Base-by-base conservation (phyloP, 1,140 invertebrate species). In the Bombus confusus region DNA sequence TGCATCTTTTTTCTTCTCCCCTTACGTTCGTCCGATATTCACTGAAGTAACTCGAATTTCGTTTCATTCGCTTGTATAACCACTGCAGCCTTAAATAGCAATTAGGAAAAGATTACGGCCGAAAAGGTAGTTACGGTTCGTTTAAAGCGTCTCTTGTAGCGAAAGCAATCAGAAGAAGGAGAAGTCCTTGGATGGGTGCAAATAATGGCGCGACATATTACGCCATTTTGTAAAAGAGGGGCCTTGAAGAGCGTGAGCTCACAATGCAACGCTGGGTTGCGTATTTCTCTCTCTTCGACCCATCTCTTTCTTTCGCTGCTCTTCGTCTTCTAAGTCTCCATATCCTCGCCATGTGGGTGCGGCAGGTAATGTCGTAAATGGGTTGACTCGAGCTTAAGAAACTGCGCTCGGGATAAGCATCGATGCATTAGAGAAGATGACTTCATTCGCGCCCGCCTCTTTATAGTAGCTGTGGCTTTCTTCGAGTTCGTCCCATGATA, bases 371-470 rank as follows among this genome's bases (percentile, higher is more conserved):
- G 84, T 89, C 88, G 85, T 87, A 91, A 93, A 89, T 79, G 85
- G 88, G 87, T 89, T 86, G 88, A 90, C 82, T 43, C 88, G 76
- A 59, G 85, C 80, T 89, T 76, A 81, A 93, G 88, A 87, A 90
- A 89, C 86, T 84, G 81, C 80, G 74, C 85, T 57, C 68, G 77
- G 90, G 91, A 92, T 93, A 92, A 92, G 86, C 91, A 93, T 93
- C 92, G 89, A 90, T 88, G 92, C 92, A 93, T 93, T 89, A 92
- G 89, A 90, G 85, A 91, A 93, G 91, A 93, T 93, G 93, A 93
- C 92, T 93, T 93, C 90, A 93, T 93, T 93, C 90, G 83, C 87
- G 88, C 72, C 73, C 80, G 68, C 77, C 57, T n/a, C 64, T 57
- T 57, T 18, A 52, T 52, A 34, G 69, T 66, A 77, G 66, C 77